Evolutionary conservation across 1,140 invertebrate species (phyloP).

Genomic region (Globodera rostochiensis): DNA sequence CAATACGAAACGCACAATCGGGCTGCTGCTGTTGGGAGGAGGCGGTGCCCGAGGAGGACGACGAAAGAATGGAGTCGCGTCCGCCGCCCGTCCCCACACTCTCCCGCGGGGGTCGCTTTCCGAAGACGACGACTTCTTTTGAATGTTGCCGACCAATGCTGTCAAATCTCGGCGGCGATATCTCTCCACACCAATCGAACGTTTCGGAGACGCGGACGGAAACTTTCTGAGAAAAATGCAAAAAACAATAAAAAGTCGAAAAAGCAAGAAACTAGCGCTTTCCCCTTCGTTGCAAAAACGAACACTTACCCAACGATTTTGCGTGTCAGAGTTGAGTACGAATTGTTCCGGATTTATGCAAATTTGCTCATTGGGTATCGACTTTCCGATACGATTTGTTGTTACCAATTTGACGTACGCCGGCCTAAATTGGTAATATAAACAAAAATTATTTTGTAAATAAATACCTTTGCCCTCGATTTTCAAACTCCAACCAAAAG

Average conservation of each 20-base stretch:
- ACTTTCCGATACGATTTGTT: slow-evolving; percentile 12
- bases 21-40: neutral
- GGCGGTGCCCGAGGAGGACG: slow-evolving; percentile 12
- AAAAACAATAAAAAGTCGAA: neutral
- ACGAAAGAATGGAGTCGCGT: slow-evolving; percentile 16
- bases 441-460: neutral
- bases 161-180: neutral
- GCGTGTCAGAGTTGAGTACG: slow-evolving; percentile 4
- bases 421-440: slow-evolving; percentile 1
- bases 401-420: slow-evolving; percentile 13
- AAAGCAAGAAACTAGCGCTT: neutral
- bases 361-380: slow-evolving; percentile 15
- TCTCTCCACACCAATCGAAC: slow-evolving; percentile 13
- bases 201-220: slow-evolving; percentile 13
- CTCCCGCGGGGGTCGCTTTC: slow-evolving; percentile 5
- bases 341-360: slow-evolving; percentile 19
- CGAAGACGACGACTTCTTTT: neutral
- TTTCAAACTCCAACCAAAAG: slow-evolving; percentile 27
- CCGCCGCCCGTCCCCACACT: neutral
- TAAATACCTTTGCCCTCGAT: slow-evolving; percentile 23
- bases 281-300: too few species aligned
- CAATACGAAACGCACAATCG: slow-evolving; percentile 20
- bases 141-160: neutral
- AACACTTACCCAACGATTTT: neutral
- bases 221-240: neutral